Conservation (phyloP, 2,888 invertebrate genomes). For the Phaedon cochleariae region DNA sequence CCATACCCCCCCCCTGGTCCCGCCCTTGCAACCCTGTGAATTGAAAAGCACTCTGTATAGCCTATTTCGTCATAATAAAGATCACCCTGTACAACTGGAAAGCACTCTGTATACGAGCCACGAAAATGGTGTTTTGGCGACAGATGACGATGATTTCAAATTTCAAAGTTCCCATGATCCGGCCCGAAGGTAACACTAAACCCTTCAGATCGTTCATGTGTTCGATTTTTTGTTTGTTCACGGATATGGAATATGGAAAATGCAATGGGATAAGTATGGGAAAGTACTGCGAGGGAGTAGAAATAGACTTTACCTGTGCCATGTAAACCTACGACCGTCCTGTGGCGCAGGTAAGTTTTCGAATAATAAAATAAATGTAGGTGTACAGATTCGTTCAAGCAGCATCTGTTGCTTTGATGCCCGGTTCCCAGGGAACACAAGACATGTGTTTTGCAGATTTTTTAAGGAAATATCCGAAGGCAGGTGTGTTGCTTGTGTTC, state of each 20-base stretch:
- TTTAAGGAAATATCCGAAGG: slow-evolving; percentile 47
- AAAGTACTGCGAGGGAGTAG: slow-evolving; percentile 34
- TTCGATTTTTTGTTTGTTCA: slow-evolving; percentile 11
- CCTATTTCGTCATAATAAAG: too few species aligned
- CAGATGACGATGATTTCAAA: not conserved
- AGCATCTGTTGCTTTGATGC: slow-evolving; percentile 54
- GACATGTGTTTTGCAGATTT: slow-evolving; percentile 56
- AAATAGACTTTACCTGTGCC: slow-evolving; percentile 45
- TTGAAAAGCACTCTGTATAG: too few species aligned
- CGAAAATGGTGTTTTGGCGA: not conserved
- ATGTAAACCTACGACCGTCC: slow-evolving; percentile 30
- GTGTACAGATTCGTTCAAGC: slow-evolving; percentile 49
- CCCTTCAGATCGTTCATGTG: not conserved
- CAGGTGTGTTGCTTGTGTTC: slow-evolving; percentile 52
- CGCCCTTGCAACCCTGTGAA: too few species aligned
- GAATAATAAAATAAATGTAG: slow-evolving; percentile 46
- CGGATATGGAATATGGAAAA: slow-evolving; percentile 21
- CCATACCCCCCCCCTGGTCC: too few species aligned
- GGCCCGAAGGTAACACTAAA: not conserved
- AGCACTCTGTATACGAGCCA: too few species aligned
- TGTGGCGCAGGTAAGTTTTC: slow-evolving; percentile 50
- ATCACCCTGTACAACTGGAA: too few species aligned
- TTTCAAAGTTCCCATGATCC: not conserved
- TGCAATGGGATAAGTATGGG: slow-evolving; percentile 36
- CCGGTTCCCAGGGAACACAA: slow-evolving; percentile 51